Conservation (phyloP, 2,888 invertebrate species). For the Carpatolechia fugitivella region DNA sequence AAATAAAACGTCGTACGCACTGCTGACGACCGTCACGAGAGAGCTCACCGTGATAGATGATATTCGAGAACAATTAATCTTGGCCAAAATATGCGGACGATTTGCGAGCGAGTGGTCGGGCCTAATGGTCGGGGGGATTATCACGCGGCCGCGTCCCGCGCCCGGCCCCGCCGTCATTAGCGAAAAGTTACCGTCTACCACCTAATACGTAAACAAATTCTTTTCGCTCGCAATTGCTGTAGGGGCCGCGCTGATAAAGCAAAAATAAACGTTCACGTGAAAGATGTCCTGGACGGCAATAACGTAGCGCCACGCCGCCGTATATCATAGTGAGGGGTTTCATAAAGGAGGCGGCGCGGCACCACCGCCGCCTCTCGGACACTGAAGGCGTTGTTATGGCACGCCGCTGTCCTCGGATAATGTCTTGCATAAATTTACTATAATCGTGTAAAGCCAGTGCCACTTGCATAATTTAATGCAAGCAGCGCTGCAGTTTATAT, state of each 20-base stretch:
- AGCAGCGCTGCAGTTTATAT: slow-evolving; percentile 52
- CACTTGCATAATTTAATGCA: slow-evolving; percentile 67
- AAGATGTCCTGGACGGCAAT: slow-evolving; percentile 59
- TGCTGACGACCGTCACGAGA: slow-evolving; percentile 71
- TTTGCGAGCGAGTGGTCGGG: slow-evolving; percentile 77
- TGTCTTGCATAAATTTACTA: slow-evolving; percentile 76
- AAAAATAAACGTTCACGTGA: slow-evolving; percentile 56
- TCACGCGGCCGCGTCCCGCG: slow-evolving; percentile 60
- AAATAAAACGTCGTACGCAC: slow-evolving; percentile 76
- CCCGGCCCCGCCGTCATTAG: slow-evolving; percentile 61
- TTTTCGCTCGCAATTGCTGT: slow-evolving; percentile 18
- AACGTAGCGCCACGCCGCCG: slow-evolving; percentile 62
- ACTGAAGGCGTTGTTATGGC: slow-evolving; percentile 75
- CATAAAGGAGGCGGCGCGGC: slow-evolving; percentile 62
- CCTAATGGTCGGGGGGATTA: slow-evolving; percentile 76
- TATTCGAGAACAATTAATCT: slow-evolving; percentile 79
- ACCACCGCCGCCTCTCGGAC: slow-evolving; percentile 54
- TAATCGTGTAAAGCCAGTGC: slow-evolving; percentile 70
- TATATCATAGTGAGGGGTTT: slow-evolving; percentile 69
- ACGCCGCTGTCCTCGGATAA: slow-evolving; percentile 71
- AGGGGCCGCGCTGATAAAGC: slow-evolving; percentile 20
- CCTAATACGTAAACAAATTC: slow-evolving; percentile 16
- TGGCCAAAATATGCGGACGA: slow-evolving; percentile 79
- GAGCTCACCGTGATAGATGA: slow-evolving; percentile 78
- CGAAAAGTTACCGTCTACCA: slow-evolving; percentile 52